Evolutionary conservation across 2,797 vertebrate genomes (phyloP), one percentile per base, ranked within the genome.

Genomic region (Spatula clypeata): DNA sequence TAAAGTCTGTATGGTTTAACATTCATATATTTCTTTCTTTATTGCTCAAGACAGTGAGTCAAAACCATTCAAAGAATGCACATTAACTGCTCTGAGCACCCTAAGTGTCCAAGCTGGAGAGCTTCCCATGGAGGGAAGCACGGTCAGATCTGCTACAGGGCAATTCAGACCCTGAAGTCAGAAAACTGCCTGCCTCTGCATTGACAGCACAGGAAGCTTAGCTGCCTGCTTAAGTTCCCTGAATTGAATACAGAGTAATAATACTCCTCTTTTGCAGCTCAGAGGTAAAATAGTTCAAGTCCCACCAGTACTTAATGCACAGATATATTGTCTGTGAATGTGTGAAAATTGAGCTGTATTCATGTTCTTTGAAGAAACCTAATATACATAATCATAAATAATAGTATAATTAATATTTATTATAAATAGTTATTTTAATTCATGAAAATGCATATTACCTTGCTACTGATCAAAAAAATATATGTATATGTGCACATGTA

Each of bases 191-290:
- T 73, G 9, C 6, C 31, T 53, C 9, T 61, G 26, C 51, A 38
- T 6, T 0, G 2, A 23, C 2, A 60, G 27, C 19, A 21, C 11
- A 42, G 26, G 16, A 29, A 36, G 3, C 11, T 57, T 11, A 23
- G 7, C 26, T 65, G 9, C 16, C 34, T 77, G n/a, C 29, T 47
- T 57, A 17, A 4, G 11, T 5, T 4, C 58, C 8, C 32, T 49
- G 44, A 24, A 13, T 2, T 17, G 8, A 23, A 32, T 4, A 53
- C 17, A 44, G 7, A 20, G 7, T 24, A 66, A 23, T 7, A 47
- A 55, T 67, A 24, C 20, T 54, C 47, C 10, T 69, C 29, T 45
- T 31, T 36, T 77, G 11, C 5, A 51, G 4, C 23, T 42, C 40
- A 13, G 4, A 73, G n/a, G 9, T 32, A 1, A 55, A 55, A 29